These are phyloP conservation scores for cattle (Bos taurus) DNA, from an alignment of 2,113 vertebrate species.

Conservation along the genomic window ARS-UCD2.0 NC_037338.1:87394001-87394500, in stretches of 20 bases:
- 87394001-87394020: background rate
- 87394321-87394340: background rate
- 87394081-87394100: background rate
- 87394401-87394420: fast-evolving
- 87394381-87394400: background rate
- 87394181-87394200: background rate
- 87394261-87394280: background rate
- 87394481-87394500: fast-evolving
- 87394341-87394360: background rate
- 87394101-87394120: background rate
- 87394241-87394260: background rate
- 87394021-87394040: background rate
- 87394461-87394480: background rate
- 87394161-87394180: background rate
- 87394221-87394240: background rate
- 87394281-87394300: background rate
- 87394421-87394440: background rate
- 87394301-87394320: background rate
- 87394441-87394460: background rate
- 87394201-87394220: background rate
- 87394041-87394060: background rate
- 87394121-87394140: background rate
- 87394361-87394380: background rate
- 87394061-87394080: background rate
- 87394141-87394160: background rate